These are phyloP conservation scores for Morone saxatilis DNA, from an alignment of 2,113 vertebrate species.

Conservation along the genomic window DNA sequence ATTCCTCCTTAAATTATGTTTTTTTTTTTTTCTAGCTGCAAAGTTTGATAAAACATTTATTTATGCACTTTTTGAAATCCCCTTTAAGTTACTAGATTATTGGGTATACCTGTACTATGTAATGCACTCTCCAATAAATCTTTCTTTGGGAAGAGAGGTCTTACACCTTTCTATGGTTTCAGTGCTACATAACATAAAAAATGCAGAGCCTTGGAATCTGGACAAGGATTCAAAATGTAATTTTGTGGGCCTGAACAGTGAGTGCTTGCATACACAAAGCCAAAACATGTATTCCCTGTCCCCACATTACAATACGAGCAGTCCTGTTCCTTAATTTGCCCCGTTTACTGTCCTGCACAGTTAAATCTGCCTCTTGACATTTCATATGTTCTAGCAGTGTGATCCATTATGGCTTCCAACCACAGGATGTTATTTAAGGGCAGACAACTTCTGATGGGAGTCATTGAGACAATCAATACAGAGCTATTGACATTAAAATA, in stretches of 20 bases:
- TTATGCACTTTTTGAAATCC: neutral
- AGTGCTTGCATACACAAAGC: neutral
- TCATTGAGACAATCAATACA: constrained; percentile 2
- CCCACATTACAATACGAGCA: neutral
- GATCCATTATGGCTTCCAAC: neutral
- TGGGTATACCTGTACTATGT: neutral
- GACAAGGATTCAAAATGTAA: neutral
- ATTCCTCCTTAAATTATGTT: neutral
- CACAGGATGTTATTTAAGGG: neutral
- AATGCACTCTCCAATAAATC: neutral
- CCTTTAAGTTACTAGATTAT: neutral
- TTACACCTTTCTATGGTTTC: neutral
- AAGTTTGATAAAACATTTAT: neutral
- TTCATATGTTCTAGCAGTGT: neutral
- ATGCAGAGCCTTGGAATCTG: neutral
- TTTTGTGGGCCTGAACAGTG: neutral
- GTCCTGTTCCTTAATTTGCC: neutral
- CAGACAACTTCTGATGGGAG: neutral
- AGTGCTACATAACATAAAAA: neutral
- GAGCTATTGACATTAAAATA: constrained; percentile 10
- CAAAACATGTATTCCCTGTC: neutral
- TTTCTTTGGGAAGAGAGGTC: neutral
- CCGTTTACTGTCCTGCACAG: neutral
- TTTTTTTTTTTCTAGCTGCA: neutral
- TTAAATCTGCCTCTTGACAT: constrained; percentile 2